Percentiles rank a stretch among this genome's conserved stretches.
These are phyloP conservation scores for Poecilus cupreus DNA, from an alignment of 2,888 invertebrate genomes.

Conservation along the genomic window DNA sequence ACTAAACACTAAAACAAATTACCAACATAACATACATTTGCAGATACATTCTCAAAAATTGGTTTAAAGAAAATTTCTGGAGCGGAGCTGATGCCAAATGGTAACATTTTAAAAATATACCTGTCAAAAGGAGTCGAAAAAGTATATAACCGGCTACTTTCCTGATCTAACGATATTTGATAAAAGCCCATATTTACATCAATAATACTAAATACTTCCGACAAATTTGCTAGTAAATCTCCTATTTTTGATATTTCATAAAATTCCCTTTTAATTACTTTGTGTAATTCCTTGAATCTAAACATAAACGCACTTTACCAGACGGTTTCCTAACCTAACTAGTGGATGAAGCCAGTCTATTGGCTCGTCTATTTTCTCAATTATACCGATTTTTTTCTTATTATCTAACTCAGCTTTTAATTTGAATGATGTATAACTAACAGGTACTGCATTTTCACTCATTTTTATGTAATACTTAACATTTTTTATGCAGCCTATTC, in stretches of 20 bases:
- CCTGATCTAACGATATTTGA: too few species aligned
- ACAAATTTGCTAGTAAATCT: background rate
- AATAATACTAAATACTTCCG: background rate
- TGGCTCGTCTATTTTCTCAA: background rate
- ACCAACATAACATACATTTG: too few species aligned
- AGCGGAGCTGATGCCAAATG: background rate
- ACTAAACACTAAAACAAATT: too few species aligned
- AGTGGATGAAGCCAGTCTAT: background rate
- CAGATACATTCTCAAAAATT: too few species aligned
- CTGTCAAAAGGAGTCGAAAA: background rate
- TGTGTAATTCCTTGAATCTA: background rate
- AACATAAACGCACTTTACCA: background rate
- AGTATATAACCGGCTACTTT: background rate
- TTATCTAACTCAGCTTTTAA: background rate
- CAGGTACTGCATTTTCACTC: background rate
- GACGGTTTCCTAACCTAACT: background rate
- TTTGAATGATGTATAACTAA: too few species aligned
- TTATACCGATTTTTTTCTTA: background rate
- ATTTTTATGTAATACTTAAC: background rate
- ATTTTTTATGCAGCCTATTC: background rate
- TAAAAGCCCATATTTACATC: too few species aligned
- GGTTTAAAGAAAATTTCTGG: background rate
- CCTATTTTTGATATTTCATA: background rate
- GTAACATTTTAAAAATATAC: background rate
- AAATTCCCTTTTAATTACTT: background rate